These are phyloP conservation scores for Galerucella nymphaeae DNA, from an alignment of 2,888 invertebrate species.

Conservation along the genomic window DNA sequence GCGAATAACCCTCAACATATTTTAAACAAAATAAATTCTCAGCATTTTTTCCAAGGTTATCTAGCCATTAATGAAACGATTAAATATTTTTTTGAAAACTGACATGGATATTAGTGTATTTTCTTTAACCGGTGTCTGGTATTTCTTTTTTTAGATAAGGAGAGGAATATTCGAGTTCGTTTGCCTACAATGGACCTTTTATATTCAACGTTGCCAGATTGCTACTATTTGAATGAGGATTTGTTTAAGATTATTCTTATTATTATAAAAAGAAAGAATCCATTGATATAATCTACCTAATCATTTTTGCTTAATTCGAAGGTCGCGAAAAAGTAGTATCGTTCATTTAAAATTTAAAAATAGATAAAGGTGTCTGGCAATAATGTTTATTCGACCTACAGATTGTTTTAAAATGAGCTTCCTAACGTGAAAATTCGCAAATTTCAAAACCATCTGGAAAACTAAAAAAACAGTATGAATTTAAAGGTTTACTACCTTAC, in stretches of 20 bases:
- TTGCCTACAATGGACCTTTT: slow-evolving; percentile 22
- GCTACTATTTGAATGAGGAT: too few relatives aligned
- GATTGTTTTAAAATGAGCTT: slow-evolving; percentile 5
- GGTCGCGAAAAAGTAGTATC: neutral
- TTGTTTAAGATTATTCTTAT: too few relatives aligned
- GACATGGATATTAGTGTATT: neutral
- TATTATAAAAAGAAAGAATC: too few relatives aligned
- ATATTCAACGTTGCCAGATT: slow-evolving; percentile 20
- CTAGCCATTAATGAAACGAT: neutral
- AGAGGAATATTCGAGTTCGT: slow-evolving; percentile 26
- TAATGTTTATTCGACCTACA: slow-evolving; percentile 8
- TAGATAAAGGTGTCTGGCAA: slow-evolving; percentile 21
- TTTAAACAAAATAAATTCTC: neutral
- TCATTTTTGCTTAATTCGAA: slow-evolving; percentile 15
- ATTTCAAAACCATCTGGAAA: neutral
- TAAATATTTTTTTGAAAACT: slow-evolving; percentile 5
- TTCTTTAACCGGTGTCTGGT: slow-evolving; percentile 11
- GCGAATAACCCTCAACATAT: neutral
- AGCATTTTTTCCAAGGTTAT: neutral
- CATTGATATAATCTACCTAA: slow-evolving; percentile 6
- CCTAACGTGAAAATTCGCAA: neutral
- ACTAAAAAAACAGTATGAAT: neutral
- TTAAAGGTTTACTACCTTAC: neutral
- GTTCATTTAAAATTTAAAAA: slow-evolving; percentile 15
- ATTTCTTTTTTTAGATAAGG: slow-evolving; percentile 24